Percentiles rank a stretch among this genome's conserved stretches.
Evolutionary conservation across 1,140 invertebrate species (phyloP).

Genomic region (Brachionus rubens): DNA sequence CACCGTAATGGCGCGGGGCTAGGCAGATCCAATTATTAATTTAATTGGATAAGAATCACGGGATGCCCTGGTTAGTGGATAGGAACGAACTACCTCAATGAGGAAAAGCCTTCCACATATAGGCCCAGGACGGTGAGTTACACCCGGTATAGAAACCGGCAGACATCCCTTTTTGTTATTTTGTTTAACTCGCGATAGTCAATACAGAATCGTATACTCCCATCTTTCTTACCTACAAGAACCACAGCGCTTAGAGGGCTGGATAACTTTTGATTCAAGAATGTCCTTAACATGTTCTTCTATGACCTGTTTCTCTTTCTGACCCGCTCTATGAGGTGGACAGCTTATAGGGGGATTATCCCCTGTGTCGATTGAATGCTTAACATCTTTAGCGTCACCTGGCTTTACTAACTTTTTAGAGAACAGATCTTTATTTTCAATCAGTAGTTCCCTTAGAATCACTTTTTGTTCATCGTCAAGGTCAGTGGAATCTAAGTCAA

Average conservation of each 20-base stretch:
- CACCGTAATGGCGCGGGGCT: no score
- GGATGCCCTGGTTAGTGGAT: no score
- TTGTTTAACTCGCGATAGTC: conserved; percentile 37
- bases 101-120: background rate
- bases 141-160: background rate
- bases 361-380: background rate
- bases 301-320: background rate
- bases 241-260: conserved; percentile 1
- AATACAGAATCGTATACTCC: conserved; percentile 14
- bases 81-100: background rate
- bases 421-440: background rate
- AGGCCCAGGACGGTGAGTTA: background rate
- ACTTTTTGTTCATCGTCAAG: background rate
- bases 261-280: conserved; percentile 32
- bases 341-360: background rate
- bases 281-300: conserved; percentile 21
- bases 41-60: no score
- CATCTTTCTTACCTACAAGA: conserved; percentile 22
- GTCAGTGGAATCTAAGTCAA: background rate
- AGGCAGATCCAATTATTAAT: no score
- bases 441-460: background rate
- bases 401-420: background rate
- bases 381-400: background rate
- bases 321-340: background rate
- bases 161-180: conserved; percentile 40